phyloP scores from a whole-genome alignment of 2,113 vertebrate genomes.

The Balaeniceps rex region DNA sequence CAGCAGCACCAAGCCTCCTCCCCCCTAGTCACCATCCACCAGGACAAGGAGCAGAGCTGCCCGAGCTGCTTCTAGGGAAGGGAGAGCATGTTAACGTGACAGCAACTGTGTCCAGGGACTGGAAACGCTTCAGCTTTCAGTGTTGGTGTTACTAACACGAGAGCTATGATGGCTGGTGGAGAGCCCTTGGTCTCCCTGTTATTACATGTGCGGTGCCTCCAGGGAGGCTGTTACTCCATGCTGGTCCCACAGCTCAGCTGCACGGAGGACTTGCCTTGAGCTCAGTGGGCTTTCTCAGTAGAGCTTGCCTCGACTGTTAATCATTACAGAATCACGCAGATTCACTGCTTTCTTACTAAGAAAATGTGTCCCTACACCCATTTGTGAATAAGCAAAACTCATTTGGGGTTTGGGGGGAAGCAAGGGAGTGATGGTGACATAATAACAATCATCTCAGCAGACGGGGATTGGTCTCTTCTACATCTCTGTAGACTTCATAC shows the following conservation, averaged over 20 bases:
- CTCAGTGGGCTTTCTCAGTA: not conserved
- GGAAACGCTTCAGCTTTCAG: not conserved
- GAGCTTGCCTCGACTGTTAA: not conserved
- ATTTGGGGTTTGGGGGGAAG: not conserved
- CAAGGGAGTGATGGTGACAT: not conserved
- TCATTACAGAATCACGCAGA: not conserved
- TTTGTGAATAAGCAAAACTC: not conserved
- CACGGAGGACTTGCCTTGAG: accelerated
- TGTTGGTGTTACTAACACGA: not conserved
- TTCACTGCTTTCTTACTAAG: not conserved
- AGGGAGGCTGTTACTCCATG: not conserved
- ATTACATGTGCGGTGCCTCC: not conserved
- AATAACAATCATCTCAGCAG: not conserved
- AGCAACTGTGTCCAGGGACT: not conserved
- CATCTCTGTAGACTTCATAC: not conserved
- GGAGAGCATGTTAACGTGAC: not conserved
- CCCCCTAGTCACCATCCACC: not conserved
- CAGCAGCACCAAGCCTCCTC: not conserved
- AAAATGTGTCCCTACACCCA: not conserved
- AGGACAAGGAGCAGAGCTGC: not conserved
- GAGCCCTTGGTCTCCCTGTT: not conserved
- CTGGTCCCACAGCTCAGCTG: not conserved
- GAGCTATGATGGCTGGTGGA: not conserved
- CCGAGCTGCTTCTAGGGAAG: not conserved
- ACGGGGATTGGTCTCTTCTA: not conserved